Evolutionary conservation across 92 coral and sea anemone species (phyloP), one percentile per base, ranked within the genome.

Genomic region (Desmophyllum pertusum): DNA sequence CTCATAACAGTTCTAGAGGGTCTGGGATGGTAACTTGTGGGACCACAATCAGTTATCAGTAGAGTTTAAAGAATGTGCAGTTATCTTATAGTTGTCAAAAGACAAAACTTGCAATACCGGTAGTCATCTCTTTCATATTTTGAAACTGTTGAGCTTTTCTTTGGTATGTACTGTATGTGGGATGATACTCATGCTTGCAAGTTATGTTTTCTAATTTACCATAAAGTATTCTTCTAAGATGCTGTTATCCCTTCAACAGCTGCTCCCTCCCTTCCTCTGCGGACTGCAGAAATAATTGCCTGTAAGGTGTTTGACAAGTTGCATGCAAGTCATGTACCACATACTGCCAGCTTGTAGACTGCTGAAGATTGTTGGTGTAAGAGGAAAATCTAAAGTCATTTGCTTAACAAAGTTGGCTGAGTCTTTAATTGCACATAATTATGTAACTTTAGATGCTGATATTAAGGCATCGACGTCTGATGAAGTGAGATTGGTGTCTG

Each of bases 291-390:
- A 73, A 11, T 6, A 73, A 73, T 73, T 6, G 78, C 5, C 18
- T 73, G 59, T 73, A 73, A 73, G 18, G 59, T 73, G 59, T 73
- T 73, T 42, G 78, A 27, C 33, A 62, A 62, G 68, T n/a, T 27
- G 5, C 33, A 2, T n/a, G 33, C 68, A 62, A 62, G 68, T 62
- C 70, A 65, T 65, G 39, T 65, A 41, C 70, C 70, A 65, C 40
- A 65, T 65, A 30, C 10, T 65, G 19, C 70, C 70, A 30, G 70
- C 70, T 6, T 65, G 70, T 33, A 65, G 40, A 33, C 23, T 30
- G 39, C 40, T 65, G 39, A 65, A 65, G 40, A 33, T 65, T 65
- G 21, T 13, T 65, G 70, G 70, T 30, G 18, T 30, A 33, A 65
- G 70, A 35, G n/a, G 23, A 15, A 52, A 65, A 65, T 65, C 70